A percentile compares a stretch with the other conserved stretches of the same genome.
phyloP scores from a whole-genome alignment of 2,113 vertebrate species.

The Bos indicus region DNA sequence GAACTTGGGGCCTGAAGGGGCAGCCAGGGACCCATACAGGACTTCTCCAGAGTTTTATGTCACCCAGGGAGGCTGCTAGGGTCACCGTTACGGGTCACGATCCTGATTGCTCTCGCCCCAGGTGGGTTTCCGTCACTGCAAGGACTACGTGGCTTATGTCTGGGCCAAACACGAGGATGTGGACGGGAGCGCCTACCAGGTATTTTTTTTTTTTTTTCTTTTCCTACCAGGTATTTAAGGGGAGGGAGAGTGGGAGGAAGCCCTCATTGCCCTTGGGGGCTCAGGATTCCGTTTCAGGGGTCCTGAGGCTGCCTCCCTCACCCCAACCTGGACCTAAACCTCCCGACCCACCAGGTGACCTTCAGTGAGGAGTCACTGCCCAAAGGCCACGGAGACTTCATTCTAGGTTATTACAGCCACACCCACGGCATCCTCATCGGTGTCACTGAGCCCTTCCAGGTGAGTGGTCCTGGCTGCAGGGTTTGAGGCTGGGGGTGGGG shows the following conservation, averaged over 20 bases:
- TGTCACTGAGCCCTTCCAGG: slow-evolving; percentile 95
- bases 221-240: slow-evolving; percentile 81
- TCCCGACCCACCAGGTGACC: slow-evolving; percentile 82
- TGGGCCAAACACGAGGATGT: slow-evolving; percentile 94
- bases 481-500: background rate
- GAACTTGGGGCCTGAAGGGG: slow-evolving; percentile 35
- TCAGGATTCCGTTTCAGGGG: background rate
- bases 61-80: background rate
- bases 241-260: background rate
- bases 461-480: slow-evolving; percentile 63
- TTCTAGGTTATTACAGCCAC: slow-evolving; percentile 95
- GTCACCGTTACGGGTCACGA: background rate
- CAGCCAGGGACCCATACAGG: background rate
- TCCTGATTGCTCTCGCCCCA: slow-evolving; percentile 50
- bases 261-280: background rate
- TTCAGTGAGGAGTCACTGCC: slow-evolving; percentile 93
- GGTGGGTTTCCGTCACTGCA: slow-evolving; percentile 97
- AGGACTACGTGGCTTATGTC: slow-evolving; percentile 94
- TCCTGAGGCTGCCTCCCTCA: background rate
- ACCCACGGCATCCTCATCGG: slow-evolving; percentile 89
- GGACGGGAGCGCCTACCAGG: slow-evolving; percentile 86
- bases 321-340: background rate
- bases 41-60: background rate
- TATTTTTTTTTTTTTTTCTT: slow-evolving; percentile 43
- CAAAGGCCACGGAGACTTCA: slow-evolving; percentile 92